A percentile compares a stretch with the other conserved stretches of the same genome.
Conservation (phyloP, 2,888 invertebrate genomes). For the Gasteruption jaculator region DNA sequence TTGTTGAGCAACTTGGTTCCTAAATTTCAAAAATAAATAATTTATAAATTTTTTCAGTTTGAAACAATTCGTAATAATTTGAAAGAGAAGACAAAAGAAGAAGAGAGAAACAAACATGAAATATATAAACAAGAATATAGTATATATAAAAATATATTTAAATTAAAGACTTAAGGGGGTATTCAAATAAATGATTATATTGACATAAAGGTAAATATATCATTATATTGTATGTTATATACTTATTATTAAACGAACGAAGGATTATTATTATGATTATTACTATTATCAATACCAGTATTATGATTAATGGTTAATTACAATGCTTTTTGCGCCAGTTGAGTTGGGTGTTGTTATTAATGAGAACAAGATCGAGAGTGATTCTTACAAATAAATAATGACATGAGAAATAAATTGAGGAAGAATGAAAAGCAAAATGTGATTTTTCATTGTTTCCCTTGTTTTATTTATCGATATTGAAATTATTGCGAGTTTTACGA, state of each 20-base stretch:
- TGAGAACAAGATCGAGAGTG: conserved; percentile 28
- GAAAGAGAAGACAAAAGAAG: conserved; percentile 11
- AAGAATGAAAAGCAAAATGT: conserved; percentile 23
- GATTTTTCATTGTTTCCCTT: conserved; percentile 10
- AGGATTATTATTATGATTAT: conserved; percentile 26
- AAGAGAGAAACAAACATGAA: conserved; percentile 20
- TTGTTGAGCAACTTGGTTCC: no score
- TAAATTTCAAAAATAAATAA: no score
- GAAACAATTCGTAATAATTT: conserved; percentile 24
- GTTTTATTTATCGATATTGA: no score
- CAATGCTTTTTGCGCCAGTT: conserved; percentile 49
- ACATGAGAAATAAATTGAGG: conserved; percentile 31
- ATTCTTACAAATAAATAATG: conserved; percentile 33
- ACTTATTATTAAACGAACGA: conserved; percentile 40
- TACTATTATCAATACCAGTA: conserved; percentile 44
- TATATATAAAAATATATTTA: conserved; percentile 16
- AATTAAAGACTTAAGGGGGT: conserved; percentile 32
- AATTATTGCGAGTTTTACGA: no score
- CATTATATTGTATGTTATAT: conserved; percentile 46
- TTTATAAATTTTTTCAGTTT: no score
- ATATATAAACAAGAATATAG: conserved; percentile 30
- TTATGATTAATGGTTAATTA: no score
- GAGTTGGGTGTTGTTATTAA: conserved; percentile 48
- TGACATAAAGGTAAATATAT: conserved; percentile 30
- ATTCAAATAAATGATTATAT: conserved; percentile 33